Evolutionary conservation across 2,797 vertebrate genomes (phyloP), one percentile per base, ranked within the genome.

Genomic region (Sebastes nivosus): DNA sequence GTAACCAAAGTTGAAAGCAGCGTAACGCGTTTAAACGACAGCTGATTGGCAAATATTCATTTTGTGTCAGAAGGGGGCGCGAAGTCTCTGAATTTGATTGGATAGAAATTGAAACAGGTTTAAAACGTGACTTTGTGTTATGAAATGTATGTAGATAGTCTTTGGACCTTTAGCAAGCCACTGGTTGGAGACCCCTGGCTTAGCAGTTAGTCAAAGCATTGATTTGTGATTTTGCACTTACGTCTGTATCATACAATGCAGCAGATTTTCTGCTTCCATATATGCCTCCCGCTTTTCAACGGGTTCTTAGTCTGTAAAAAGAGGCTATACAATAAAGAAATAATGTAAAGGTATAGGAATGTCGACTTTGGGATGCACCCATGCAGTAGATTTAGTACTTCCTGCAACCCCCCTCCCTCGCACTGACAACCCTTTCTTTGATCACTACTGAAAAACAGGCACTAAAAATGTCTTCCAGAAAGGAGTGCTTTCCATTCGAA

Each of bases 381-480:
- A 79, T 83, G 88, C 64, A 76, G 76, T 73, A 63, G 71, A 80
- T 84, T 65, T 70, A 78, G 66, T 66, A 81, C 72, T 60, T 69
- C 79, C 67, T 67, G 27, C 59, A 67, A 50, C 38, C 30, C 65
- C 50, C 14, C 6, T 73, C 29, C 82, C 82, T 80, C 61, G 79
- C 86, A 80, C 77, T 71, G 70, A 84, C 64, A 71, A 81, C 67
- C 32, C 24, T 70, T 72, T 80, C 76, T 89, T 86, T 83, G 42
- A 83, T 78, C 85, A 82, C 66, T 27, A 25, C 80, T 82, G 54
- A 81, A 75, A 75, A 70, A 81, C 54, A 79, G 87, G 86, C 88
- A 87, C 87, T 84, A 85, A 91, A 86, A 75, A 92, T 59, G 95
- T 96, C 93, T 95, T 95, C 94, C 95, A 92, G 75, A 80, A 46